Evolutionary conservation across 1,140 invertebrate species (phyloP), one percentile per base, ranked within the genome.

Genomic region (Drosophila arawakana): DNA sequence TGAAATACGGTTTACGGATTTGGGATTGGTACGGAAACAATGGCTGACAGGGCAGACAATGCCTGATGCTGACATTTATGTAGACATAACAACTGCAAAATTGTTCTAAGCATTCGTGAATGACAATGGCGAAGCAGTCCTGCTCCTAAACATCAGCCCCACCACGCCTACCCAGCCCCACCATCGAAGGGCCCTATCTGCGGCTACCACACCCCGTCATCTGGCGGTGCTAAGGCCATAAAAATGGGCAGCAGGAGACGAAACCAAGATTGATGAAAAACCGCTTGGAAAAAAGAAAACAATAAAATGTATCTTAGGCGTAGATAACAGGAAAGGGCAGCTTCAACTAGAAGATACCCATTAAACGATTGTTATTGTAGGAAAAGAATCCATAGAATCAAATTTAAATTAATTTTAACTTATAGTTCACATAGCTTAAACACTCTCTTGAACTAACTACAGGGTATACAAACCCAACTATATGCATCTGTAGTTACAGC

Each of bases 241-340:
- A 85, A 86, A 82, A 71, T 49, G 58, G 72, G 66, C 63, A 68
- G 67, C 72, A 61, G 37, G 63, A 70, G 72, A 55, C 43, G 52
- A 66, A 44, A 83, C 83, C 76, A 86, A 86, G 82, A 86, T 86
- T 86, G 82, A 86, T 86, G 82, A 86, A 86, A 85, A 88, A 83
- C 62, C 47, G 70, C 70, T 69, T 77, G 73, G 62, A 73, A 50
- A 50, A 21, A 47, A 47, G n/a, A 46, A 84, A 83, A 80, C 77
- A 84, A 83, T 83, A 84, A 83, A 83, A 83, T 83, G 81, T 83
- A 73, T 70, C 81, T 66, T 54, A 76, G 63, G 67, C 50, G 55
- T 58, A 60, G 54, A 43, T 10, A 65, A 52, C 49, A 55, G 50
- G 58, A 30, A 58, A 1, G 34, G 2, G 34, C 35, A 7, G 37